Evolutionary conservation across 2,113 vertebrate genomes (phyloP), one percentile per base, ranked within the genome.

Genomic region (Bolborhynchus lineola): DNA sequence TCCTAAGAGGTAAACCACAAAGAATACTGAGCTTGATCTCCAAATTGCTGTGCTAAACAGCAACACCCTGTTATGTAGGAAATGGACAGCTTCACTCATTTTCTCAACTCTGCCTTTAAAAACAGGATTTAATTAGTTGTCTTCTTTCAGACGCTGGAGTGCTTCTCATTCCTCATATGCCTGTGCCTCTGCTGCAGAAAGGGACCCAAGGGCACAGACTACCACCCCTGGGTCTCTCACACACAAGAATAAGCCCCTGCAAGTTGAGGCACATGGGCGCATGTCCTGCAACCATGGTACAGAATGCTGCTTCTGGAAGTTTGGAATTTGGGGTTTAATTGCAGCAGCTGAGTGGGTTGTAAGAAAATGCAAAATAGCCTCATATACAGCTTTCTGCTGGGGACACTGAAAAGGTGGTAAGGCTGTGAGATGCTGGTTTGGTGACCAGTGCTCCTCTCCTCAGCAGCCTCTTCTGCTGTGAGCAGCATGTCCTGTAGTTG

Each of bases 211-310:
- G 17, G 18, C 49, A 65, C 29, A 42, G 23, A 13, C 25, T 53
- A 25, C n/a, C 35, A 18, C 4, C 6, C 9, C 5, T 0, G 0
- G 33, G 15, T 35, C 28, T 39, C 39, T 55, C 75, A 31, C n/a
- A 52, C 19, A 50, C 44, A 41, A 18, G 8, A 59, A 20, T 10
- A 20, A 79, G 11, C 11, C 21, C 20, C 39, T 69, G 13, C 15
- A 50, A 2, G 10, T 26, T 4, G 41, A 62, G 49, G 11, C 1
- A 0, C 60, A 7, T 28, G 35, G 21, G 16, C 28, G 12, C 47
- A 49, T 1, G 1, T 24, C 16, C 37, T 50, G 69, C 19, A 92
- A 59, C 53, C 53, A 33, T 15, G 29, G 29, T 64, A 65, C 0
- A 78, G 23, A 33, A 39, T 11, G 6, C 16, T 62, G 46, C 31